These are phyloP conservation scores for Dryoscopus gambensis DNA, from an alignment of 2,113 vertebrate species.

Conservation along the genomic window DNA sequence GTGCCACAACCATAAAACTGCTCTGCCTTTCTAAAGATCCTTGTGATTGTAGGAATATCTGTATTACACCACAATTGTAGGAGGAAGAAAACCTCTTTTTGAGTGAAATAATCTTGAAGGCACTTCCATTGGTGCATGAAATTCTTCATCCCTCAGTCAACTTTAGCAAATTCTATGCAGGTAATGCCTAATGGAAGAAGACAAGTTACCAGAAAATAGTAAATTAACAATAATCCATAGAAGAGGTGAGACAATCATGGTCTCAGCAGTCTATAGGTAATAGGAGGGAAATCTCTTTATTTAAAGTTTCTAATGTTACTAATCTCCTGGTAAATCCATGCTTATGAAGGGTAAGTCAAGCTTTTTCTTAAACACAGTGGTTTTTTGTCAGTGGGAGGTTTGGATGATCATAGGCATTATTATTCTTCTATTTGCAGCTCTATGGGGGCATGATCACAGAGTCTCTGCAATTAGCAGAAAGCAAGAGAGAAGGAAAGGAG, in stretches of 20 bases:
- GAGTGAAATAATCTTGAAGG: neutral
- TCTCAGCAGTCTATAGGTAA: neutral
- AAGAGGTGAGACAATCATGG: neutral
- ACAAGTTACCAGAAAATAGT: neutral
- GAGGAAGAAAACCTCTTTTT: neutral
- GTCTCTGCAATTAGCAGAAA: neutral
- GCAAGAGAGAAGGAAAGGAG: neutral
- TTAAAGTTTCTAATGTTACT: neutral
- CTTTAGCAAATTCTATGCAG: neutral
- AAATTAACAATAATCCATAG: neutral
- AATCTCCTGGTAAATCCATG: neutral
- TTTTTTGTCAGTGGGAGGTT: neutral
- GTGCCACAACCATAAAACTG: neutral
- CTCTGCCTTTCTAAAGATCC: neutral
- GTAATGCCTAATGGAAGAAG: neutral
- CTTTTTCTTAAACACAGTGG: neutral
- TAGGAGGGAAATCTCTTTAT: neutral
- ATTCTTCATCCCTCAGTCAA: neutral
- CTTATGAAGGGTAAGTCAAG: neutral
- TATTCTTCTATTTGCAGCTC: neutral
- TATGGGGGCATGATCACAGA: neutral
- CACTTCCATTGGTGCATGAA: neutral
- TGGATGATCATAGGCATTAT: neutral
- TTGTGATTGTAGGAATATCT: neutral
- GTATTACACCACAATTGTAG: neutral